Conservation (phyloP, 2,797 vertebrate species). For the Cossypha caffra region DNA sequence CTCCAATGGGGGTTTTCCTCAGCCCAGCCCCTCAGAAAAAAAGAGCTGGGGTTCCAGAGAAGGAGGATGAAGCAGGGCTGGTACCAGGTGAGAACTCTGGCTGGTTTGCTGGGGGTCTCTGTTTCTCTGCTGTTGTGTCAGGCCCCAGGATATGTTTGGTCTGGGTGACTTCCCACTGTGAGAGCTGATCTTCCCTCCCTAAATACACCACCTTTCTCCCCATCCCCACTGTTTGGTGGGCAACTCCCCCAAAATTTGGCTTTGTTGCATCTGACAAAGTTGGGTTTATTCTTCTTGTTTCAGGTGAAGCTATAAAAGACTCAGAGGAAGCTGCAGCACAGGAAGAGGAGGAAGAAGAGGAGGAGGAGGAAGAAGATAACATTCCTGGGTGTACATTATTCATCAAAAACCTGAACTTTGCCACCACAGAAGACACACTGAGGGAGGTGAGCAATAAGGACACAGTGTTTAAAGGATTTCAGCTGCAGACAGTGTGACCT, state of each 20-base stretch:
- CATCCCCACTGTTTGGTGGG: neutral
- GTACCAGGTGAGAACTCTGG: neutral
- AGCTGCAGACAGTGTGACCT: neutral
- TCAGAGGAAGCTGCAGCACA: neutral
- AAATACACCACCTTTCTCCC: neutral
- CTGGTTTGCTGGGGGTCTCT: accelerated
- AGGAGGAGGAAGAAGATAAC: slow-evolving; percentile 81
- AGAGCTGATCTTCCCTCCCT: neutral
- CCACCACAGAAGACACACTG: slow-evolving; percentile 87
- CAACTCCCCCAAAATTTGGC: neutral
- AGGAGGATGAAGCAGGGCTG: neutral
- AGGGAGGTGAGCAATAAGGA: slow-evolving; percentile 73
- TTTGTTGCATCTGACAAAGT: neutral
- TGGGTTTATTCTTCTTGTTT: neutral
- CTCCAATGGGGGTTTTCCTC: slow-evolving; percentile 88
- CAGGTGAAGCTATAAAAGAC: neutral
- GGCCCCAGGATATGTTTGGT: neutral
- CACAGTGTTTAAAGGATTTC: neutral
- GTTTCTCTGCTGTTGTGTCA: neutral
- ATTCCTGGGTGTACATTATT: slow-evolving; percentile 91
- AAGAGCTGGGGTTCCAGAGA: neutral
- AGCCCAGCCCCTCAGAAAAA: slow-evolving; percentile 61
- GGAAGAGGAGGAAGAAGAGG: slow-evolving; percentile 72
- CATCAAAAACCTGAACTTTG: slow-evolving; percentile 94
- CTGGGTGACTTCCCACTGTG: neutral